Evolutionary conservation across 2,888 invertebrate genomes (phyloP), one percentile per base, ranked within the genome.

Genomic region (Osedax fenrisi): DNA sequence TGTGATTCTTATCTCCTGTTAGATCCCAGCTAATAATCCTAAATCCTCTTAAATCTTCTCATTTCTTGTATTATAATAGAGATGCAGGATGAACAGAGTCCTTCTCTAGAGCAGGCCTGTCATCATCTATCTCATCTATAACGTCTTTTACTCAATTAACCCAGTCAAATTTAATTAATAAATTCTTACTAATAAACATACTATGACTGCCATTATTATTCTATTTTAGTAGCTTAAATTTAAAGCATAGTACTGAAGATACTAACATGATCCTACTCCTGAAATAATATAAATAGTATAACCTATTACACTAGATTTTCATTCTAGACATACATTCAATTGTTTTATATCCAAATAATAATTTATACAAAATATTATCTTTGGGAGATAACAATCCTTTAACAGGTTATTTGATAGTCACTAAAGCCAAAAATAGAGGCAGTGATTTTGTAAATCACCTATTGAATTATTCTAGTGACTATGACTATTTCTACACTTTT

Each of bases 371-470:
- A 78, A 78, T 70, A 72, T 59, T 76, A 74, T 66, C 76, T 77
- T 78, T 78, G 78, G 78, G 75, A 76, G 76, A 75, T 73, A 76
- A 71, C 26, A 73, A 75, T 78, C 77, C 27, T 27, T 75, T 56
- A 24, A 41, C 56, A 72, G 76, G 41, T 27, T 68, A 67, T 41
- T 41, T 27, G 21, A 61, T n/a, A 56, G 73, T 62, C 13, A 27
- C 67, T 41, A 56, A 76, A 75, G 76, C 73, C 73, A 66, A 76
- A 75, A 76, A 73, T n/a, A 68, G 17, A 74, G 77, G 77, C 77
- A 67, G 76, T 76, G 79, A 77, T 78, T 78, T 79, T 79, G 79
- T 79, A 79, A 79, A 77, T 71, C 79, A 75, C 77, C 78, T 69
- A 75, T 73, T 64, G 76, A 74, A 73, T 41, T 41, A n/a, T 73